Evolutionary conservation across 2,888 invertebrate species (phyloP), one percentile per base, ranked within the genome.

Genomic region (Nezara viridula): DNA sequence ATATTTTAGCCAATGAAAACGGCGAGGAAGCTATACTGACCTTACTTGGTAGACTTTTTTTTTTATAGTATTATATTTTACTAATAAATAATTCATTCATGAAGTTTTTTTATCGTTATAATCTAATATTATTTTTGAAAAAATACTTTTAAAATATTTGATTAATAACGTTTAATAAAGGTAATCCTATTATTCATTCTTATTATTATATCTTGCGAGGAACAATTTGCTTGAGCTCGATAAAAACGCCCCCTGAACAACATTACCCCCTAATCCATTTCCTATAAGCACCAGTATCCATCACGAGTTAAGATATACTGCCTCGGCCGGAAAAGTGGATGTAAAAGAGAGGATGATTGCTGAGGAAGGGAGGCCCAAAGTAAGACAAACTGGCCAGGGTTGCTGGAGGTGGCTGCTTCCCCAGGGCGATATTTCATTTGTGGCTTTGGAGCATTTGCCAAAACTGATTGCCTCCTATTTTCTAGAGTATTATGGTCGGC

Each of bases 401-500:
- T 27, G 27, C 19, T 37, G 66, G 66, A 21, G 32, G 66, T 21
- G 66, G 66, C 37, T 32, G 2, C 19, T 14, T 44, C 10, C 19
- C 19, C 19, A 1, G 21, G 19, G 32, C 19, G 37, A 73, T 73
- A 73, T 73, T 73, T 73, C 66, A 73, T 73, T 37, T 73, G 66
- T 73, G 66, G 66, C 66, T 73, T 73, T 73, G 66, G 32, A 73
- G 32, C 66, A 73, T 73, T 73, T 73, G 66, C 66, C 66, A 73
- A 73, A 73, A 73, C 66, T 73, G 66, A 73, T 73, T 73, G 66
- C 66, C 66, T 73, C 37, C 66, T 73, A 73, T 73, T 73, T 73
- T 37, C 66, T 37, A 7, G 66, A 73, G 66, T 73, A 73, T 73
- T 73, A 73, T 73, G 32, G 66, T 73, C 37, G 16, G 6, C 2